A percentile compares a stretch with the other conserved stretches of the same genome.
These are phyloP conservation scores for Lasioglossum malachurum DNA, from an alignment of 2,888 invertebrate genomes.

Conservation along the genomic window DNA sequence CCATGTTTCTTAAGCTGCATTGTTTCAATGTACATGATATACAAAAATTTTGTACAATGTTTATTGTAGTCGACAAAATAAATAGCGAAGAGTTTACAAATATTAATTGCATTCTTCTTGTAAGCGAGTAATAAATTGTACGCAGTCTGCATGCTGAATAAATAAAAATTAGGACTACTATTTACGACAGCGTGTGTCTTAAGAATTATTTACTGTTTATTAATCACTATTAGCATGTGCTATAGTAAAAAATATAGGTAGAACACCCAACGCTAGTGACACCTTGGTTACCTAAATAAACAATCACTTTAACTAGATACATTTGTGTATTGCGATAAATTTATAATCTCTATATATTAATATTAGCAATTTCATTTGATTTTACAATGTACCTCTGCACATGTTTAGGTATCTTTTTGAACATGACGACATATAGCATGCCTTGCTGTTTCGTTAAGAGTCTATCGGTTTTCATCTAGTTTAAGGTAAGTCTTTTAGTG, in stretches of 20 bases:
- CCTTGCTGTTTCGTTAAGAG: constrained; percentile 17
- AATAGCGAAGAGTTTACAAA: constrained; percentile 52
- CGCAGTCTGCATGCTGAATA: constrained; percentile 73
- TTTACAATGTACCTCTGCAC: constrained; percentile 25
- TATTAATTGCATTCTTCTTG: constrained; percentile 67
- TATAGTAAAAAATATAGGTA: constrained; percentile 26
- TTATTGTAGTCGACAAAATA: constrained; percentile 24
- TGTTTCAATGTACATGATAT: constrained; percentile 26
- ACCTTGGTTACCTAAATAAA: constrained; percentile 10
- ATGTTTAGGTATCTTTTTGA: constrained; percentile 25
- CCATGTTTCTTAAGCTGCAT: constrained; percentile 1
- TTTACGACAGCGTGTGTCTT: constrained; percentile 37
- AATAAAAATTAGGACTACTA: constrained; percentile 72
- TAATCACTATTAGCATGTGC: constrained; percentile 16
- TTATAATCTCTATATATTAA: constrained; percentile 26
- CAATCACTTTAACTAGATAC: constrained; percentile 28
- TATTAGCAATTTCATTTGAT: constrained; percentile 38
- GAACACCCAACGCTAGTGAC: constrained; percentile 8
- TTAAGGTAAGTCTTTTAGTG: constrained; percentile 76
- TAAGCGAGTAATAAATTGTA: constrained; percentile 61
- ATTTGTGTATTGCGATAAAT: constrained; percentile 30
- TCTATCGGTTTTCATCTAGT: constrained; percentile 40
- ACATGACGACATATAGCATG: constrained; percentile 17
- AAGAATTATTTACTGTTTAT: constrained; percentile 25
- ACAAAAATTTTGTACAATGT: constrained; percentile 18